A percentile compares a stretch with the other conserved stretches of the same genome.
These are phyloP conservation scores for Sinocyclocheilus rhinocerous DNA, from an alignment of 2,113 vertebrate species.

Conservation along the genomic window DNA sequence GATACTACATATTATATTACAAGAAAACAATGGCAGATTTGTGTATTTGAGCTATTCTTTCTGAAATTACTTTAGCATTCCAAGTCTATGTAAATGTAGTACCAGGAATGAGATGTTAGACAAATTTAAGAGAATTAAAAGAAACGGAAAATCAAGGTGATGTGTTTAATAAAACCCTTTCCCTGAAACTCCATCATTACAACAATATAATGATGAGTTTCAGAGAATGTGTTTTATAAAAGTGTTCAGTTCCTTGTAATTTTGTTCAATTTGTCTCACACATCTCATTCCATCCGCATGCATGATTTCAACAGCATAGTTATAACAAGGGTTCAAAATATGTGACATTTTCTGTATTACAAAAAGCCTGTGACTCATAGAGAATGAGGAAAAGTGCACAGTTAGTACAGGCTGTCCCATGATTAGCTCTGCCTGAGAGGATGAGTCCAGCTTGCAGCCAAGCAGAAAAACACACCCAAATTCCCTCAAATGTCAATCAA, in stretches of 20 bases:
- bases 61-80: not conserved
- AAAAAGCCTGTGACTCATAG: slow-evolving; percentile 36
- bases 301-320: not conserved
- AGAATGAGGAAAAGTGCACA: slow-evolving; percentile 17
- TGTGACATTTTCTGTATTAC: not conserved
- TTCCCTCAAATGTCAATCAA: slow-evolving; percentile 48
- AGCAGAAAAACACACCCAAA: slow-evolving; percentile 38
- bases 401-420: slow-evolving; percentile 28
- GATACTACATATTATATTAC: not conserved
- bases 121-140: not conserved
- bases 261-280: slow-evolving; percentile 2
- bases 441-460: slow-evolving; percentile 20
- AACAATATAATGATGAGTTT: not conserved
- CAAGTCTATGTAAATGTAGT: no score
- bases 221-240: not conserved
- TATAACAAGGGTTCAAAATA: not conserved
- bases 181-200: not conserved
- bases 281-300: not conserved
- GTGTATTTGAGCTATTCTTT: not conserved
- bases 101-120: no score
- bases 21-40: not conserved
- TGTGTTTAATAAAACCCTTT: not conserved
- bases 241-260: not conserved
- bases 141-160: not conserved
- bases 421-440: slow-evolving; percentile 41